These are phyloP conservation scores for Didymodactylos carnosus DNA, from an alignment of 2,888 invertebrate genomes.

Conservation along the genomic window DNA sequence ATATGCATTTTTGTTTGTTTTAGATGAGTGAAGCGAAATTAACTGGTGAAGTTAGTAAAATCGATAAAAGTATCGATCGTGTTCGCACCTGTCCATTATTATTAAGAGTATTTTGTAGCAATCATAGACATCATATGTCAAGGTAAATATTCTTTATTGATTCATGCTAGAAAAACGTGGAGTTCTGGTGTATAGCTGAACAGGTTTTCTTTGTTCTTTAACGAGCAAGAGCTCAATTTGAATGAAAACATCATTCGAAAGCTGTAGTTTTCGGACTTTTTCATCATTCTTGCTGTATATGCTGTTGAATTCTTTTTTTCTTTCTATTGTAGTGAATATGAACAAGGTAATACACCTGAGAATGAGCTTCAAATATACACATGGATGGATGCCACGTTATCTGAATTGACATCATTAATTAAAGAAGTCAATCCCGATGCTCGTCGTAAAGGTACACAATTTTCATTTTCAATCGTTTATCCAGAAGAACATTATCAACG, in stretches of 20 bases:
- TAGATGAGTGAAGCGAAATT: background rate
- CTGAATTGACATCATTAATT: constrained; percentile 82
- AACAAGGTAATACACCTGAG: constrained; percentile 71
- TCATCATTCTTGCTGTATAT: too few species aligned
- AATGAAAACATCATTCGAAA: too few species aligned
- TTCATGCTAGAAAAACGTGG: too few species aligned
- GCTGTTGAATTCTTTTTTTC: background rate
- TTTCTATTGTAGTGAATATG: constrained; percentile 53
- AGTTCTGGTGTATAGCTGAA: too few species aligned
- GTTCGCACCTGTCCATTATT: constrained; percentile 54
- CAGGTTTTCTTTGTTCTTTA: too few species aligned
- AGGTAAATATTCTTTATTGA: background rate
- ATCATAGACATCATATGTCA: constrained; percentile 54
- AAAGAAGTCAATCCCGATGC: constrained; percentile 96
- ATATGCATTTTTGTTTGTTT: too few species aligned
- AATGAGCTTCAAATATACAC: constrained; percentile 97
- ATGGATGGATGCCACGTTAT: constrained; percentile 81
- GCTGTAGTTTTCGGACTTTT: too few species aligned
- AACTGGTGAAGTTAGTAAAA: background rate
- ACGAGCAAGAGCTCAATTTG: too few species aligned
- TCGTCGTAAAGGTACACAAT: constrained; percentile 77
- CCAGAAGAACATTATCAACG: constrained; percentile 34
- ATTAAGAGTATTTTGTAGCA: constrained; percentile 65
- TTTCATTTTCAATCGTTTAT: constrained; percentile 67
- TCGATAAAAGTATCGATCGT: background rate